Evolutionary conservation across 2,888 invertebrate species (phyloP).

Genomic region (Protodeltote pygarga): DNA sequence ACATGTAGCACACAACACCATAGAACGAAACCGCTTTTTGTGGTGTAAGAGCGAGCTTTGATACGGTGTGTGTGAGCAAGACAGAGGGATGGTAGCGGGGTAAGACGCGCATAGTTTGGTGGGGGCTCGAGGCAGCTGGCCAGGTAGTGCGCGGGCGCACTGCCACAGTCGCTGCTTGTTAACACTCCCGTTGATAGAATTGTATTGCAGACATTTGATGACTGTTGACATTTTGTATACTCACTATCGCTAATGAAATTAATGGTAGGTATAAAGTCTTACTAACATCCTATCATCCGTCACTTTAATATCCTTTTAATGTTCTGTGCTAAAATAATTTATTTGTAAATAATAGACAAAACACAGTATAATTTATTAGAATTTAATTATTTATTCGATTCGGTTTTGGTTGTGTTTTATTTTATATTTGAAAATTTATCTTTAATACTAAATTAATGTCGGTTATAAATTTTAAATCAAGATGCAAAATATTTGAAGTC

Average conservation of each 20-base stretch:
- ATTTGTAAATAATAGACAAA: neutral
- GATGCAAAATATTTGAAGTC: no score
- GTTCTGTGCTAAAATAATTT: neutral
- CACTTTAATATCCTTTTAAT: conserved; percentile 6
- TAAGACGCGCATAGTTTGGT: conserved; percentile 71
- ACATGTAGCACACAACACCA: conserved; percentile 65
- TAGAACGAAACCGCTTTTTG: conserved; percentile 83
- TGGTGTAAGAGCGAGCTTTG: conserved; percentile 76
- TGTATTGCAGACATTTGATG: conserved; percentile 72
- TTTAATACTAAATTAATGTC: no score
- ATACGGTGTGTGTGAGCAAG: conserved; percentile 71
- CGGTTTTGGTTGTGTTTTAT: no score
- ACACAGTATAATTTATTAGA: neutral
- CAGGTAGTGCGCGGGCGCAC: conserved; percentile 82
- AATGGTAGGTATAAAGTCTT: conserved; percentile 47
- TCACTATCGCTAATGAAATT: conserved; percentile 56
- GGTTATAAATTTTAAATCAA: no score
- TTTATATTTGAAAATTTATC: no score
- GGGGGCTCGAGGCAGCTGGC: conserved; percentile 83
- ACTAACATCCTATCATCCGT: conserved; percentile 19
- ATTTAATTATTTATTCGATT: no score
- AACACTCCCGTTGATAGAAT: conserved; percentile 79
- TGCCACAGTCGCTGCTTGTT: conserved; percentile 82
- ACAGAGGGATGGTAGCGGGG: conserved; percentile 76
- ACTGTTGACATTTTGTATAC: conserved; percentile 67